Evolutionary conservation across 2,888 invertebrate species (phyloP).

Genomic region (Caenorhabditis angaria): DNA sequence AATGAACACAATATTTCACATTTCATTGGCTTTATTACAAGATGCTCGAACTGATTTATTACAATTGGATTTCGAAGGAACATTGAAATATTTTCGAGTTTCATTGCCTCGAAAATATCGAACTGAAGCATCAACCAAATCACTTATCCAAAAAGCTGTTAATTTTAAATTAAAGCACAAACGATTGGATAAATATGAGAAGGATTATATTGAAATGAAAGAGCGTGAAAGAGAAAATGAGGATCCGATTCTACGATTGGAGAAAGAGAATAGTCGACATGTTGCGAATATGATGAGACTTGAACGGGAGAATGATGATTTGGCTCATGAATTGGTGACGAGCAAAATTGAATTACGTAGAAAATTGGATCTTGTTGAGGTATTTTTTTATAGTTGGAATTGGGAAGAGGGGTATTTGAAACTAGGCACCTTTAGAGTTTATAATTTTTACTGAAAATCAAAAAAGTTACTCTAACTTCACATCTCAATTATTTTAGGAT

Average conservation of each 20-base stretch:
- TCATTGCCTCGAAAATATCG: slow-evolving; percentile 94
- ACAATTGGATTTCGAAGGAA: slow-evolving; percentile 93
- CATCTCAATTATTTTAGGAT: slow-evolving; percentile 19
- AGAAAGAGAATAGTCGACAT: slow-evolving; percentile 68
- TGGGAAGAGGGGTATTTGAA: background rate
- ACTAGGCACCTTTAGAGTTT: too few relatives aligned
- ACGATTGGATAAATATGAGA: slow-evolving; percentile 91
- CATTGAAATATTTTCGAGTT: slow-evolving; percentile 93
- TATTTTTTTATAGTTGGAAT: slow-evolving; percentile 60
- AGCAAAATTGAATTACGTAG: slow-evolving; percentile 76
- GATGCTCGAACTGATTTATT: slow-evolving; percentile 84
- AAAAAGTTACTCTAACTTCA: too few relatives aligned
- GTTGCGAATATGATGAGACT: slow-evolving; percentile 76
- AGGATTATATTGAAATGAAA: slow-evolving; percentile 84
- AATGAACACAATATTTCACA: slow-evolving; percentile 92
- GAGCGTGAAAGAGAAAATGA: slow-evolving; percentile 74
- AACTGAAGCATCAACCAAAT: slow-evolving; percentile 86
- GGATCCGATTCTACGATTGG: slow-evolving; percentile 75
- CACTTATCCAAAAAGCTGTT: slow-evolving; percentile 89
- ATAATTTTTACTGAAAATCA: too few relatives aligned
- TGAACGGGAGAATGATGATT: slow-evolving; percentile 78
- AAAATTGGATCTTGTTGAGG: slow-evolving; percentile 73
- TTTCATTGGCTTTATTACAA: slow-evolving; percentile 90
- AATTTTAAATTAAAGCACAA: slow-evolving; percentile 82
- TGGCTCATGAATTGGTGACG: slow-evolving; percentile 77